Evolutionary conservation across 2,888 invertebrate species (phyloP), one percentile per base, ranked within the genome.

Genomic region (Thecocarcelia acutangulata): DNA sequence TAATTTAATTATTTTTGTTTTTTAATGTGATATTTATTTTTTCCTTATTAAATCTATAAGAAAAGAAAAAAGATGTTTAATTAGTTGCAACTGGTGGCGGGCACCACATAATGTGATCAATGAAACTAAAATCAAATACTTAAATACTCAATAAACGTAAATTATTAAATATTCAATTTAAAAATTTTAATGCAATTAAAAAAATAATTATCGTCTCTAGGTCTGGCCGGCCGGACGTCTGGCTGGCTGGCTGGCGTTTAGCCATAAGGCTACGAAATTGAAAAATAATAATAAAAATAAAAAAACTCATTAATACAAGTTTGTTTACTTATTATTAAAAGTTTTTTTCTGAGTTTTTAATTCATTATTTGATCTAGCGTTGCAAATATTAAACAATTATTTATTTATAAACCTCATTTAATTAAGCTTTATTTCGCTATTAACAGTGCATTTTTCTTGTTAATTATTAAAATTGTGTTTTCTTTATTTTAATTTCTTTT

Each of bases 301-400:
- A 17, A 72, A 40, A 58, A 52, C 50, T 24, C 37, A 64, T 33
- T 33, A 64, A 46, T 66, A 73, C 48, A 56, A 70, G 70, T 72
- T 70, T 78, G 40, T 72, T 78, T 72, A 74, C 33, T 69, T 64
- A 40, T 83, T 79, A 66, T 48, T 73, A 73, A 54, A 68, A 21
- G 59, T 66, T 28, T 54, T 44, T 33, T 58, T 77, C 64, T 48
- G 2, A 6, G 28, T 17, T 46, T 33, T 58, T 58, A 70, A 69
- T 78, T 82, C 74, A 70, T 78, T 82, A 82, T 69, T 78, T 78
- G 58, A 66, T 70, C 44, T 54, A 56, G 82, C 69, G 63, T 69
- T 76, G 74, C 82, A 64, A 78, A 82, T 70, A 77, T 50, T 75
- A 66, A 78, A 75, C 78, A 82, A 82, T 82, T 82, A 74, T 70